Evolutionary conservation across 2,888 invertebrate genomes (phyloP).

Genomic region (Frankliniella fusca): DNA sequence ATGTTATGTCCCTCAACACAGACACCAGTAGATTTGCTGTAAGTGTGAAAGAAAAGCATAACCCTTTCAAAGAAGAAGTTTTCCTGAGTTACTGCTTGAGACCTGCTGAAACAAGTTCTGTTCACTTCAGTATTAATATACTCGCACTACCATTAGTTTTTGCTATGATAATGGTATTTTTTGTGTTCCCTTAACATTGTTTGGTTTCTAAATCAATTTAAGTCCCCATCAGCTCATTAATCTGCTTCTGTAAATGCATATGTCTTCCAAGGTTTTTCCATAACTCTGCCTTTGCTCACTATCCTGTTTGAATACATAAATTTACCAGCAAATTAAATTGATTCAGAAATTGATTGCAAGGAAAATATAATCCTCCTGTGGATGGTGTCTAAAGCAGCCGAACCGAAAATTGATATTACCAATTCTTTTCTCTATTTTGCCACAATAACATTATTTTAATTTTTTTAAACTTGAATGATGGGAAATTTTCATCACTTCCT

Average conservation of each 20-base stretch:
- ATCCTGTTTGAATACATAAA: too few species aligned
- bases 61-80: constrained; percentile 27
- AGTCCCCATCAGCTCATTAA: neutral
- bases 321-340: neutral
- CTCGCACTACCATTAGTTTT: neutral
- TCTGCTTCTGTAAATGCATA: neutral
- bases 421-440: neutral
- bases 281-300: too few species aligned
- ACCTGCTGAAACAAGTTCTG: neutral
- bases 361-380: neutral
- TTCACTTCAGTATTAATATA: neutral
- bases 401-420: neutral
- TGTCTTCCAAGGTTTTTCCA: too few species aligned
- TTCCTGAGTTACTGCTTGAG: constrained; percentile 16
- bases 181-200: too few species aligned
- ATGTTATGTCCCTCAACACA: constrained; percentile 85
- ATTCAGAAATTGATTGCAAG: neutral
- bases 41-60: constrained; percentile 51
- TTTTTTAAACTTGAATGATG: too few species aligned
- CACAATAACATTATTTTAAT: neutral
- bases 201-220: too few species aligned
- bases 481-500: neutral
- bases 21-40: constrained; percentile 82
- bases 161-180: neutral
- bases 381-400: too few species aligned